phyloP scores from a whole-genome alignment of 2,113 vertebrate genomes.

The Rhineura floridana region DNA sequence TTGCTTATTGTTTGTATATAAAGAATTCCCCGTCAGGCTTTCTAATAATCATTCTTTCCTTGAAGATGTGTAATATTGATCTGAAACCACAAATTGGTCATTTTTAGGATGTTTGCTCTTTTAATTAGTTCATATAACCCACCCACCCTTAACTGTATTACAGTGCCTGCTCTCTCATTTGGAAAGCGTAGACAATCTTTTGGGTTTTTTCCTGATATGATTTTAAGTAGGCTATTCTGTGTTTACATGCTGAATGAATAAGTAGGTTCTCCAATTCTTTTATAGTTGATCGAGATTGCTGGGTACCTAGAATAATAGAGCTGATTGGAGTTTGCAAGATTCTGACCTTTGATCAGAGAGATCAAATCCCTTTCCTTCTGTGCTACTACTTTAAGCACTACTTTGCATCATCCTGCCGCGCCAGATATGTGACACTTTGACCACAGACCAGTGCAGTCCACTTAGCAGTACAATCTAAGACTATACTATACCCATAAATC shows the following conservation, averaged over 20 bases:
- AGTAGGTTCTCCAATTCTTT: not conserved
- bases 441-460: not conserved
- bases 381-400: not conserved
- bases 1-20: no score
- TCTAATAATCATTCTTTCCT: conserved; percentile 53
- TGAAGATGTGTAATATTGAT: conserved; percentile 66
- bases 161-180: conserved; percentile 36
- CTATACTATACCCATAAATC: not conserved
- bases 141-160: conserved; percentile 31
- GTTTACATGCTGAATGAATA: not conserved
- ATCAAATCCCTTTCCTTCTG: not conserved
- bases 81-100: conserved; percentile 51
- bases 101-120: conserved; percentile 50
- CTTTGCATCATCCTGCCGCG: not conserved
- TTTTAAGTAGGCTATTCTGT: conserved; percentile 14
- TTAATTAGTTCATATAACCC: conserved; percentile 33
- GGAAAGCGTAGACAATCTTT: conserved; percentile 27
- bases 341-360: not conserved
- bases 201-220: not conserved
- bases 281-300: not conserved
- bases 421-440: not conserved
- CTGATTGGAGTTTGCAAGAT: not conserved
- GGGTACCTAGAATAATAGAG: not conserved
- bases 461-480: no score
- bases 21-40: no score